Conservation (phyloP, 2,888 invertebrate genomes). For the Steinernema scapterisci region DNA sequence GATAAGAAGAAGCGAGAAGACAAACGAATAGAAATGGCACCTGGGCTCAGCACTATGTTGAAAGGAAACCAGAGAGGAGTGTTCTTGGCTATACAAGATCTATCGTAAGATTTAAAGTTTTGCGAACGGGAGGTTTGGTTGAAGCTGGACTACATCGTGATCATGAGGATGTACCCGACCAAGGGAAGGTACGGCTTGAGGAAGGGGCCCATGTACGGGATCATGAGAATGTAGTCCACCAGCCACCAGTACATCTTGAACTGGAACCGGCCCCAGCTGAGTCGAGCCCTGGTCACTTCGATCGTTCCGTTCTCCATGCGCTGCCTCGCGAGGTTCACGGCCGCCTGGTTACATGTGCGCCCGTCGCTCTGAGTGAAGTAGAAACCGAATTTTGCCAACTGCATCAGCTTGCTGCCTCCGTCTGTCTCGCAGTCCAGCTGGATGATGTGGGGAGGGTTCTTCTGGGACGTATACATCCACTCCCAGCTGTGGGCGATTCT, state of each 20-base stretch:
- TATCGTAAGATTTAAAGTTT: background rate
- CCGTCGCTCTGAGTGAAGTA: constrained; percentile 64
- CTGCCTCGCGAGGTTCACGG: constrained; percentile 54
- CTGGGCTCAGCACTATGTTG: background rate
- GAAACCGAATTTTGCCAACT: constrained; percentile 64
- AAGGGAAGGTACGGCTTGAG: constrained; percentile 65
- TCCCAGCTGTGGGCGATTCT: constrained; percentile 66
- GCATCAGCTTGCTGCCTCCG: constrained; percentile 64
- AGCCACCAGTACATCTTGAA: constrained; percentile 64
- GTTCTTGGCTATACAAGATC: constrained; percentile 4
- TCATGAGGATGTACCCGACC: constrained; percentile 65
- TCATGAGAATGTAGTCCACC: constrained; percentile 58
- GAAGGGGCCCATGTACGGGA: constrained; percentile 60
- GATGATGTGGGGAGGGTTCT: constrained; percentile 63
- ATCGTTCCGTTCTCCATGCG: constrained; percentile 62
- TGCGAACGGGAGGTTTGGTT: background rate
- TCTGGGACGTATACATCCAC: constrained; percentile 67
- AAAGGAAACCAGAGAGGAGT: background rate
- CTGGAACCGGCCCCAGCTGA: constrained; percentile 55
- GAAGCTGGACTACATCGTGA: constrained; percentile 52
- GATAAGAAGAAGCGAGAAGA: background rate
- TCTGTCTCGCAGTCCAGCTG: constrained; percentile 67
- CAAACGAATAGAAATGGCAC: constrained; percentile 14
- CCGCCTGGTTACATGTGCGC: constrained; percentile 55
- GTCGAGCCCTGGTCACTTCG: constrained; percentile 51